phyloP scores from a whole-genome alignment of 2,797 vertebrate species.

The Melanotaenia pygmaea region DNA sequence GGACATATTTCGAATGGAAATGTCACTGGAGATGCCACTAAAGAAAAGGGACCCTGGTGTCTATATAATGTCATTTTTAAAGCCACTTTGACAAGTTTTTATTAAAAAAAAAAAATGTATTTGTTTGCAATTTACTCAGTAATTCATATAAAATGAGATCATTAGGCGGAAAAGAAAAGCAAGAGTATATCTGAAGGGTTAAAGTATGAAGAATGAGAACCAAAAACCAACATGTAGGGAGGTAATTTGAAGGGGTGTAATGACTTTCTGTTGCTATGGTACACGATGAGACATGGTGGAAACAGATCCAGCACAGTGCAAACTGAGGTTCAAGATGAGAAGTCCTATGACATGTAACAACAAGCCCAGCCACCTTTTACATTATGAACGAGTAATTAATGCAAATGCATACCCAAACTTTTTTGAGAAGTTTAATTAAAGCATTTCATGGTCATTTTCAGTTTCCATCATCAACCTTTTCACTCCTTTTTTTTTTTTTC shows the following conservation, averaged over 20 bases:
- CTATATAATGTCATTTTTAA: slow-evolving; percentile 9
- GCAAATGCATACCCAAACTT: neutral
- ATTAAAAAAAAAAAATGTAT: slow-evolving; percentile 13
- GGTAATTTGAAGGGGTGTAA: slow-evolving; percentile 44
- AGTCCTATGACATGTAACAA: slow-evolving; percentile 25
- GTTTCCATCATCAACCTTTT: slow-evolving; percentile 15
- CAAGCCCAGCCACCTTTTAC: slow-evolving; percentile 25
- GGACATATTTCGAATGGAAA: slow-evolving; percentile 49
- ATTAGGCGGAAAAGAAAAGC: slow-evolving; percentile 27
- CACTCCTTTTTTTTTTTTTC: slow-evolving; percentile 1
- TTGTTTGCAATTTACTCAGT: slow-evolving; percentile 43
- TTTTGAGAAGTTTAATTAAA: slow-evolving; percentile 31
- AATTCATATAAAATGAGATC: slow-evolving; percentile 36
- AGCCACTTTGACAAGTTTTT: slow-evolving; percentile 17
- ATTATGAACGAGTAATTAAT: slow-evolving; percentile 6
- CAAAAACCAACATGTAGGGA: slow-evolving; percentile 23
- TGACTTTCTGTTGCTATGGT: slow-evolving; percentile 54
- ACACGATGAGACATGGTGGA: slow-evolving; percentile 48
- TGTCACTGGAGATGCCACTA: neutral
- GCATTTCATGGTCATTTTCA: slow-evolving; percentile 23
- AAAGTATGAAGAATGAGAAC: slow-evolving; percentile 28
- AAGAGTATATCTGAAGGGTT: slow-evolving; percentile 33
- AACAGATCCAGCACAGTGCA: slow-evolving; percentile 24
- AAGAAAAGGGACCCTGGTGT: slow-evolving; percentile 13
- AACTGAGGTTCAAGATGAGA: slow-evolving; percentile 23